phyloP scores from a whole-genome alignment of 2,888 invertebrate genomes.

The Laspeyria flexula region DNA sequence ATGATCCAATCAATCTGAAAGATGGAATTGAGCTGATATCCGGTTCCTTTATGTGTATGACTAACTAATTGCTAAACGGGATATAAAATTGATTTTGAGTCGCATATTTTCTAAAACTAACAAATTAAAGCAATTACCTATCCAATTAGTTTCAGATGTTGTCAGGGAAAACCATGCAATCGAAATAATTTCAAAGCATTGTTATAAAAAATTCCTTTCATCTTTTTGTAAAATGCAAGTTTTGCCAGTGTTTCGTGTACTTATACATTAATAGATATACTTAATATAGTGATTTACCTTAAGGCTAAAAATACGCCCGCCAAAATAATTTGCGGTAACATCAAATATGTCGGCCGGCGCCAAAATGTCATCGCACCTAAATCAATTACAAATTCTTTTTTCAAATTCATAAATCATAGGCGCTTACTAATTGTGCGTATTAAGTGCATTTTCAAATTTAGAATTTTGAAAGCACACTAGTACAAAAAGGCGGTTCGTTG shows the following conservation, averaged over 20 bases:
- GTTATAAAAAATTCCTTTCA: too few species aligned
- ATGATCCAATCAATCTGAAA: slow-evolving; percentile 1
- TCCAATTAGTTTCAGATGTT: too few species aligned
- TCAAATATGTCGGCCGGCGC: slow-evolving; percentile 73
- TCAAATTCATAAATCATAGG: slow-evolving; percentile 72
- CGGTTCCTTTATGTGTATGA: neutral
- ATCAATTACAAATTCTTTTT: slow-evolving; percentile 41
- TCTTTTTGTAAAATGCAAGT: too few species aligned
- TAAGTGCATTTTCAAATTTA: slow-evolving; percentile 49
- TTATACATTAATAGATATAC: too few species aligned
- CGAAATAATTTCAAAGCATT: too few species aligned
- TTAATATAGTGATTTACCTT: too few species aligned
- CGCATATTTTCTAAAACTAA: too few species aligned
- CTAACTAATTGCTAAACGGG: neutral
- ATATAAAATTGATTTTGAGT: too few species aligned
- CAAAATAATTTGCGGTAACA: slow-evolving; percentile 52
- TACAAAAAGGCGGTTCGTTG: slow-evolving; percentile 52
- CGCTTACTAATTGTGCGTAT: slow-evolving; percentile 63
- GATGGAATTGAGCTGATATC: neutral
- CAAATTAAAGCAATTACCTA: too few species aligned
- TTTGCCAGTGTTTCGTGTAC: too few species aligned
- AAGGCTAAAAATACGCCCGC: too few species aligned
- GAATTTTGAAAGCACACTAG: slow-evolving; percentile 51
- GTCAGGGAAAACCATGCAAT: too few species aligned
- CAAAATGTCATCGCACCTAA: slow-evolving; percentile 59